phyloP scores from a whole-genome alignment of 1,140 invertebrate genomes.

The Zaprionus nigranus region DNA sequence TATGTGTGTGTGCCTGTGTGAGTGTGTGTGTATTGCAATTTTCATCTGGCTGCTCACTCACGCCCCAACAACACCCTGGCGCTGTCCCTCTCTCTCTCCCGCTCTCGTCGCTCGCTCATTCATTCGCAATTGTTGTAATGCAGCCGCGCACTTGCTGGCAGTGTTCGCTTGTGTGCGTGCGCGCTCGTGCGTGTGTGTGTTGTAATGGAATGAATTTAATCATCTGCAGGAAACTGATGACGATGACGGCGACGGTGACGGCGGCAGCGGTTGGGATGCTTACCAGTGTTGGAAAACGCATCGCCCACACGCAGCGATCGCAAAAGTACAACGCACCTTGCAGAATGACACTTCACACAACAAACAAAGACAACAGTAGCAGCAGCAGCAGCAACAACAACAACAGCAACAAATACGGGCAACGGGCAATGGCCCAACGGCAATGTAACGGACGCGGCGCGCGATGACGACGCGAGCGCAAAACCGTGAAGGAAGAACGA shows the following conservation, averaged over 20 bases:
- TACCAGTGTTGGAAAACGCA: conserved; percentile 63
- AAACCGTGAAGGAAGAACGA: conserved; percentile 44
- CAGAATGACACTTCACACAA: conserved; percentile 22
- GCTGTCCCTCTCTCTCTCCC: conserved; percentile 15
- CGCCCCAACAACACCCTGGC: conserved; percentile 34
- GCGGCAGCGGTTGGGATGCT: conserved; percentile 42
- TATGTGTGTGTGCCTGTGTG: background rate
- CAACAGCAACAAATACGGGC: conserved; percentile 34
- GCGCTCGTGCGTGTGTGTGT: conserved; percentile 27
- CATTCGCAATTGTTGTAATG: conserved; percentile 52
- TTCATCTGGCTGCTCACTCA: conserved; percentile 52
- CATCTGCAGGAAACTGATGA: conserved; percentile 24
- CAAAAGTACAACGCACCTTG: conserved; percentile 57
- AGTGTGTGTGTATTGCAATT: conserved; percentile 75
- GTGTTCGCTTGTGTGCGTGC: conserved; percentile 16
- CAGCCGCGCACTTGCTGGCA: conserved; percentile 51
- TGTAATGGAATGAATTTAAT: conserved; percentile 61
- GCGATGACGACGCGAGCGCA: conserved; percentile 50
- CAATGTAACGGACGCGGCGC: conserved; percentile 41
- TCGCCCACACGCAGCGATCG: conserved; percentile 40
- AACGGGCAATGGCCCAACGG: conserved; percentile 48
- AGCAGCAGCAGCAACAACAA: conserved; percentile 22
- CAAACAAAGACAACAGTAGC: conserved; percentile 36
- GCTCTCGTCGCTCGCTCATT: conserved; percentile 13
- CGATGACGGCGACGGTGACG: conserved; percentile 17